These are phyloP conservation scores for Drosophila vallismaia DNA, from an alignment of 2,888 invertebrate genomes.

Conservation along the genomic window DNA sequence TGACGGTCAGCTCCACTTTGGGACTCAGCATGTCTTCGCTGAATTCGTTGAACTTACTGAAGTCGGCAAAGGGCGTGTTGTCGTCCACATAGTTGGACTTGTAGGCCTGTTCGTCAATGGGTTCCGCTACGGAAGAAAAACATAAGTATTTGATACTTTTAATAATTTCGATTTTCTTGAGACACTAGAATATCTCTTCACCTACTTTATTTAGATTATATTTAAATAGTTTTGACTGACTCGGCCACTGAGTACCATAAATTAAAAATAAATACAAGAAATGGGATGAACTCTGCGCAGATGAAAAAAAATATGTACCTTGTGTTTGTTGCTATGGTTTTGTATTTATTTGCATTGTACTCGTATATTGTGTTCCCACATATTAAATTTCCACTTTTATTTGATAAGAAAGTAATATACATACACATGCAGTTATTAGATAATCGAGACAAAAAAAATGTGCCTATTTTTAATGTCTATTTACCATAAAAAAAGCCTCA, in stretches of 20 bases:
- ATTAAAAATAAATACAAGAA: conserved; percentile 1
- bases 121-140: conserved; percentile 57
- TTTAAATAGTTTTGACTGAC: too few relatives aligned
- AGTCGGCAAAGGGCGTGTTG: conserved; percentile 73
- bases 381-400: conserved; percentile 14
- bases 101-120: conserved; percentile 68
- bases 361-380: too few relatives aligned
- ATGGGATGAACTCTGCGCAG: conserved; percentile 7
- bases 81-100: conserved; percentile 71
- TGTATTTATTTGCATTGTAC: background rate
- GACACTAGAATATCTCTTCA: background rate
- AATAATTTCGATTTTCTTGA: background rate
- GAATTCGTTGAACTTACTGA: conserved; percentile 63
- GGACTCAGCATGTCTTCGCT: conserved; percentile 64
- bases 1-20: conserved; percentile 64
- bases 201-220: background rate
- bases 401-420: conserved; percentile 25
- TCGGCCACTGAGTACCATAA: background rate
- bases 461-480: conserved; percentile 5
- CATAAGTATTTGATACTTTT: background rate
- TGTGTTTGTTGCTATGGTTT: conserved; percentile 38
- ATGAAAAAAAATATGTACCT: conserved; percentile 22
- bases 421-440: conserved; percentile 8
- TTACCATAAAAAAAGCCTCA: too few relatives aligned
- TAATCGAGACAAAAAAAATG: conserved; percentile 2